Conservation (phyloP, 1,140 invertebrate species). For the Globodera rostochiensis region DNA sequence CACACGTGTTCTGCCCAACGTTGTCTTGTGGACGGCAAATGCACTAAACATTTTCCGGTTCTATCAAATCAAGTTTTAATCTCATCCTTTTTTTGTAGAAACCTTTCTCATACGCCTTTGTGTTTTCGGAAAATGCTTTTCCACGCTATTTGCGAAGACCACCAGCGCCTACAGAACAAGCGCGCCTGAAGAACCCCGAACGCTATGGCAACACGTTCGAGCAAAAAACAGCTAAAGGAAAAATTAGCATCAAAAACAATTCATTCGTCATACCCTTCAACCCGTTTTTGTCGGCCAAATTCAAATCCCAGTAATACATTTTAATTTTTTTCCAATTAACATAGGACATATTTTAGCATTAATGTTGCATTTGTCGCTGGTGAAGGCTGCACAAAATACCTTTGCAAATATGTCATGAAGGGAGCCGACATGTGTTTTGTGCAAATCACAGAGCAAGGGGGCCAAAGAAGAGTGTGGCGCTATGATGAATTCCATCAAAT, state of each 20-base stretch:
- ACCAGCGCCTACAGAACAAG: not conserved
- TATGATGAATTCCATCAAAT: constrained; percentile 1
- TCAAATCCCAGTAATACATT: not conserved
- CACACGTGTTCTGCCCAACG: not conserved
- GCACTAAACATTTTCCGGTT: not conserved
- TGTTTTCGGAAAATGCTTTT: not conserved
- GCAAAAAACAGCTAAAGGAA: not conserved
- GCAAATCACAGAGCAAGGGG: not conserved
- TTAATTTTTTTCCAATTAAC: too few species aligned
- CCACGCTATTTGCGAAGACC: not conserved
- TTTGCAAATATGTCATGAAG: constrained; percentile 2
- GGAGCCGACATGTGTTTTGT: not conserved
- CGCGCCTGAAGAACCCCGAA: not conserved
- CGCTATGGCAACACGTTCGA: not conserved
- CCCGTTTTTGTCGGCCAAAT: not conserved
- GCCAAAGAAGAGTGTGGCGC: not conserved
- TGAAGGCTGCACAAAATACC: constrained; percentile 2
- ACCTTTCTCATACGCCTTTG: not conserved
- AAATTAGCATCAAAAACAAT: not conserved
- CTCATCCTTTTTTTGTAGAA: not conserved
- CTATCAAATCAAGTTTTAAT: too few species aligned
- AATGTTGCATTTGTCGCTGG: constrained; percentile 3
- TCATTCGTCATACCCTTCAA: not conserved
- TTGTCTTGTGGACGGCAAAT: not conserved
- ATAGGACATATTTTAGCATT: too few species aligned